Conservation (phyloP, 2,113 vertebrate species). For the Ptilorrhoa leucosticta region DNA sequence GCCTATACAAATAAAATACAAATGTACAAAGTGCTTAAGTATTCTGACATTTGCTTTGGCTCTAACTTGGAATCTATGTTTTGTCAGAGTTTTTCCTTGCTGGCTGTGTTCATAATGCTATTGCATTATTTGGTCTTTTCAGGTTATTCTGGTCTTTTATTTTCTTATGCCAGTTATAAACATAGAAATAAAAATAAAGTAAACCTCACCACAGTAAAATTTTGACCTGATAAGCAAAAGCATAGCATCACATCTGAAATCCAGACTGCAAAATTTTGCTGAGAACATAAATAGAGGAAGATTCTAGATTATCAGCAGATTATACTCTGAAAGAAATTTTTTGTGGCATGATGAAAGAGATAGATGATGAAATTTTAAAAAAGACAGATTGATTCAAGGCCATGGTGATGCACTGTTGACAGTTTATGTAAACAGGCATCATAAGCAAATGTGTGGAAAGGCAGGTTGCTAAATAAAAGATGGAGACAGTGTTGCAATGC, state of each 20-base stretch:
- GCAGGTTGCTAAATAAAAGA: neutral
- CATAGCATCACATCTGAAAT: neutral
- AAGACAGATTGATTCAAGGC: neutral
- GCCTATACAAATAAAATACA: neutral
- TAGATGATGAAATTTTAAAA: neutral
- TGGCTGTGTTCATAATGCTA: neutral
- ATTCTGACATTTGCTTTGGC: neutral
- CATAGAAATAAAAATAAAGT: neutral
- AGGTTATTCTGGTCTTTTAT: neutral
- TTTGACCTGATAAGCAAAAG: neutral
- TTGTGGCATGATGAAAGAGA: neutral
- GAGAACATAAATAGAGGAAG: neutral
- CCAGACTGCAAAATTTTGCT: neutral
- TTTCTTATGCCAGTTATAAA: neutral
- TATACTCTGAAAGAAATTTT: neutral
- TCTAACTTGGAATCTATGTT: neutral
- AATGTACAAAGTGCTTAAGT: neutral
- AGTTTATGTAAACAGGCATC: neutral
- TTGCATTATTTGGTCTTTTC: neutral
- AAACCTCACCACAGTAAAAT: neutral
- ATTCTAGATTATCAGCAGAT: neutral
- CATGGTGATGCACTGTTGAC: neutral
- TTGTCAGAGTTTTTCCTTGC: neutral
- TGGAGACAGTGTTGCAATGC: too few species aligned
- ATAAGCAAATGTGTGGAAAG: neutral